Evolutionary conservation across 2,888 invertebrate species (phyloP).

Genomic region (Drosophila borealis): DNA sequence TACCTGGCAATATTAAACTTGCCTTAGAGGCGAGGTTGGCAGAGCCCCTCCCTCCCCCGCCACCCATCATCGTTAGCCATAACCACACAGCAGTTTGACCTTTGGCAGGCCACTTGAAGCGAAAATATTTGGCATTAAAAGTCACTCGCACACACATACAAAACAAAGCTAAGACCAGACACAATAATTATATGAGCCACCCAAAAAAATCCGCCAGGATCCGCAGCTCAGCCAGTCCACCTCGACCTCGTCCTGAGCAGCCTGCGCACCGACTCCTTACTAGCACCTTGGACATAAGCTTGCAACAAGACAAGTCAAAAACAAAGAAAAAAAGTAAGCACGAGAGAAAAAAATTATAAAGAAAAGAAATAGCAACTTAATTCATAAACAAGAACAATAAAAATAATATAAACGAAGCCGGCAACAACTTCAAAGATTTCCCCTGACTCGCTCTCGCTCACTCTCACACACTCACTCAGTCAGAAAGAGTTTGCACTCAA

Average conservation of each 20-base stretch:
- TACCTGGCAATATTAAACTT: background rate
- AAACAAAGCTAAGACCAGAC: conserved; percentile 50
- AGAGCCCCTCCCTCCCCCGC: background rate
- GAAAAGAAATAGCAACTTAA: conserved; percentile 30
- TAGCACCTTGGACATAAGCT: conserved; percentile 14
- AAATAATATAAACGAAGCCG: conserved; percentile 30
- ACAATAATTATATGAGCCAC: conserved; percentile 61
- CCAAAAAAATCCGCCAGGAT: conserved; percentile 28
- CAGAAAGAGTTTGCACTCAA: conserved; percentile 56
- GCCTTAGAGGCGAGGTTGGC: background rate
- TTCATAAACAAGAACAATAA: conserved; percentile 47
- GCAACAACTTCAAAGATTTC: conserved; percentile 29
- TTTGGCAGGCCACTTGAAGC: conserved; percentile 48
- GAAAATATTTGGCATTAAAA: conserved; percentile 11
- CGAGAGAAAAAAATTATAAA: conserved; percentile 15
- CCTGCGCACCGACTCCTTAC: background rate
- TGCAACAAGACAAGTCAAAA: conserved; percentile 10
- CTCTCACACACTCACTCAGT: conserved; percentile 7
- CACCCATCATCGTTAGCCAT: background rate
- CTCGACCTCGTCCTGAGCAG: background rate
- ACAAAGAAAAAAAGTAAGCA: background rate
- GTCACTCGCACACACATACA: conserved; percentile 17
- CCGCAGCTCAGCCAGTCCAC: conserved; percentile 2
- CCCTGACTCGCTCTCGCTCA: conserved; percentile 24
- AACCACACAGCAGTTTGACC: conserved; percentile 35